Evolutionary conservation across 1,140 invertebrate genomes (phyloP), one percentile per base, ranked within the genome.

Genomic region (Meloidogyne floridensis): DNA sequence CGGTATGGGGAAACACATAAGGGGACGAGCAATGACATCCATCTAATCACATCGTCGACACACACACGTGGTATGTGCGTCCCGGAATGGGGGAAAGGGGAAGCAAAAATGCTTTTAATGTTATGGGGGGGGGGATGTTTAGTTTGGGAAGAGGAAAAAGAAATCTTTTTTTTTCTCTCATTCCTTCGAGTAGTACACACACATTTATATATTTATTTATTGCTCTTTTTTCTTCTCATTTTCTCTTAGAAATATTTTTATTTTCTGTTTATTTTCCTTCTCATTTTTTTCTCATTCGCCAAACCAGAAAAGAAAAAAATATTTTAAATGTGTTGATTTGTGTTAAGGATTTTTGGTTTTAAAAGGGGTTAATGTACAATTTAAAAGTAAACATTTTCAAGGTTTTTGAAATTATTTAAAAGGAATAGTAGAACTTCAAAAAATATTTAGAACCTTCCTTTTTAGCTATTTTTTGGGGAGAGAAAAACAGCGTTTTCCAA

Each of bases 301-400:
- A 65, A 65, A 65, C 59, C 59, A 65, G 59, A n/a, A 65, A 32
- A 32, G 32, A 32, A 32, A 32, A 65, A 65, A 65, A n/a, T 65
- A 18, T 65, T 65, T 65, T n/a, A n/a, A 65, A 65, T 65, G 59
- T 65, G 59, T 65, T 65, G 59, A 65, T 65, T 65, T 65, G 15
- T n/a, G 59, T 65, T 65, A 65, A 65, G 59, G n/a, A 65, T 73
- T 18, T 20, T 72, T 2, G 32, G 4, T 13, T 72, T 72, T 4
- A 43, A 73, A 42, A 42, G n/a, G 20, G 15, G 3, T 53, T 47
- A 47, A 73, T 18, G 13, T 73, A n/a, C 47, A 47, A 47, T 47
- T 73, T 73, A n/a, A 73, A 15, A 53, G n/a, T 73, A 47, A 73
- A 47, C 51, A 73, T 9, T 72, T 72, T 13, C 0, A n/a, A 15